Evolutionary conservation across 2,113 vertebrate genomes (phyloP).

Genomic region (Chaetops frenatus): DNA sequence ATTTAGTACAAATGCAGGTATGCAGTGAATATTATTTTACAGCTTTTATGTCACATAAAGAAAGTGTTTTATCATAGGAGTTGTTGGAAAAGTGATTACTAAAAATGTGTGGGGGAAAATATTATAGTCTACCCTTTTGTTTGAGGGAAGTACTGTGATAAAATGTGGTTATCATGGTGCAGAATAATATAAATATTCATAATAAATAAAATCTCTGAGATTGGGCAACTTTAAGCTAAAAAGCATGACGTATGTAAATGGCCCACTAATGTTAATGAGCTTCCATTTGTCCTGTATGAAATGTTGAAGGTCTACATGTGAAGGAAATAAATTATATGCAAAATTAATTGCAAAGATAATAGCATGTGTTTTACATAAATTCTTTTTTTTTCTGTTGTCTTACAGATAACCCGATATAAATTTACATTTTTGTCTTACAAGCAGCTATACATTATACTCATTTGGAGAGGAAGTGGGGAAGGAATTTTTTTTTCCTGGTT

Average conservation of each 20-base stretch:
- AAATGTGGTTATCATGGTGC: neutral
- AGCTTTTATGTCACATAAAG: neutral
- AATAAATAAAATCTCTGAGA: neutral
- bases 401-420: neutral
- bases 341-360: slow-evolving; percentile 27
- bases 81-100: neutral
- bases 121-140: neutral
- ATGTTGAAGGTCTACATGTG: neutral
- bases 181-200: slow-evolving; percentile 39
- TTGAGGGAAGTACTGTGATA: neutral
- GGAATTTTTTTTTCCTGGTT: neutral
- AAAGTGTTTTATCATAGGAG: neutral
- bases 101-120: neutral
- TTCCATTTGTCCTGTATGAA: neutral
- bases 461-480: rapidly evolving
- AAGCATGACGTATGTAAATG: neutral
- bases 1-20: slow-evolving; percentile 19
- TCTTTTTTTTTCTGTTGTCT: neutral
- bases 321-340: neutral
- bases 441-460: neutral
- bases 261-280: neutral
- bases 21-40: slow-evolving; percentile 13
- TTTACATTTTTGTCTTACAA: neutral
- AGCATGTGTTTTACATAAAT: neutral
- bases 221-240: slow-evolving; percentile 17